Evolutionary conservation across 2,113 vertebrate genomes (phyloP), one percentile per base, ranked within the genome.

Genomic region (Aphelocoma coerulescens): DNA sequence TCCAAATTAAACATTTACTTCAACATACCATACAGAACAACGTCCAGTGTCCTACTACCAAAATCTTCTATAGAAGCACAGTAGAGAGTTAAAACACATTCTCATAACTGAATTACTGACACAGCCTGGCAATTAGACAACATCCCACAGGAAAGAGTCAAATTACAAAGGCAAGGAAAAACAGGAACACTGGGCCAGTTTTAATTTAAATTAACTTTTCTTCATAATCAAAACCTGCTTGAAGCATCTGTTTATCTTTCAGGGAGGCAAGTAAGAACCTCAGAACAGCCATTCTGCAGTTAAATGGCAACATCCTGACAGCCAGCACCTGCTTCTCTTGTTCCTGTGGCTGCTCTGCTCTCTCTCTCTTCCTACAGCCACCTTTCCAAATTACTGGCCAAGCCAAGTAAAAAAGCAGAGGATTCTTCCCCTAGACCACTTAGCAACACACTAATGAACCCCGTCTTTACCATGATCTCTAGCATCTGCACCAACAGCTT

Each of bases 71-170:
- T 2, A 62, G 35, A 71, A 71, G 39, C 20, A 73, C 6, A 41
- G 37, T 3, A 66, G 41, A 73, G 39, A 52, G 30, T 37, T 51
- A 74, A 69, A 83, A 7, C 51, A 65, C 52, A 33, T 46, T 55
- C 30, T 76, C 15, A 1, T 26, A 74, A 84, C 13, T 72, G 27
- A 86, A 74, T 39, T 43, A 81, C 43, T 30, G 30, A 66, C 1
- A 4, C 51, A 46, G 22, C 41, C 48, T 35, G 58, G 18, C 37
- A 83, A 54, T 69, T 88, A 73, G 52, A 81, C 8, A 81, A 23
- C 0, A 2, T 76, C 13, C 68, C 16, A 30, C 4, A 55, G 0
- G 1, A 73, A 80, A 84, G 30, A 63, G n/a, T 33, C 43, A 21
- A 28, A 71, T 55, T 39, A 55, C 6, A 65, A 77, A 66, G 48